A percentile compares a stretch with the other conserved stretches of the same genome.
Evolutionary conservation across 2,797 vertebrate species (phyloP).

Genomic region (Pseudochaenichthys georgianus): DNA sequence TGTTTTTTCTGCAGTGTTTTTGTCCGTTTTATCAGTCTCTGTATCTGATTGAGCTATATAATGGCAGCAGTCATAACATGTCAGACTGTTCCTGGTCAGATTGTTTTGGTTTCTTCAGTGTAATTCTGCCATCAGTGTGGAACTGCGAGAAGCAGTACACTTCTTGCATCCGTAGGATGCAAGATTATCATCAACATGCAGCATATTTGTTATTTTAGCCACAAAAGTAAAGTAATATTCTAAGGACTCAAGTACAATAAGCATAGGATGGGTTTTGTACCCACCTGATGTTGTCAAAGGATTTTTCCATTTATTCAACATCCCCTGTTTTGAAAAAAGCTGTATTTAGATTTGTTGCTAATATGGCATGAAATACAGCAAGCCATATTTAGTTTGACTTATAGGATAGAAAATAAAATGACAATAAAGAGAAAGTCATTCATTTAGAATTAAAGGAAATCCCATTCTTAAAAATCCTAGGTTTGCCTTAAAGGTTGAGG

Average conservation of each 20-base stretch:
- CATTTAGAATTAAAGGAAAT: constrained; percentile 35
- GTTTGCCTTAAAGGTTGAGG: constrained; percentile 21
- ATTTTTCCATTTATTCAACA: constrained; percentile 63
- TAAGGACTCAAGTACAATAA: constrained; percentile 69
- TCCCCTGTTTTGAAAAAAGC: constrained; percentile 32
- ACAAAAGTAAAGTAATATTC: constrained; percentile 81
- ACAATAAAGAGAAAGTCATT: constrained; percentile 10
- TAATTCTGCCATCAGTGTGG: constrained; percentile 61
- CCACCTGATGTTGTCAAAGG: constrained; percentile 62
- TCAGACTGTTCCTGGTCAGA: constrained; percentile 81
- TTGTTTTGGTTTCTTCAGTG: constrained; percentile 81
- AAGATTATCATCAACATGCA: constrained; percentile 81
- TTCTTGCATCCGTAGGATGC: constrained; percentile 73
- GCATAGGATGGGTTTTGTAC: constrained; percentile 55
- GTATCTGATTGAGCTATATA: constrained; percentile 84
- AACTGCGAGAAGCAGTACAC: constrained; percentile 58
- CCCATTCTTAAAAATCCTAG: constrained; percentile 18
- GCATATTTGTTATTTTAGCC: constrained; percentile 77
- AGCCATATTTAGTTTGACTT: constrained; percentile 37
- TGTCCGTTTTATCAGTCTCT: constrained; percentile 71
- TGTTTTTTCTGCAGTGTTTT: constrained; percentile 72
- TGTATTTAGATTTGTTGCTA: constrained; percentile 45
- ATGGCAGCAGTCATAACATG: constrained; percentile 88
- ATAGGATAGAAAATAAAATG: constrained; percentile 1
- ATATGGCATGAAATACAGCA: constrained; percentile 24